phyloP scores from a whole-genome alignment of 2,888 invertebrate genomes.

The Caradrina clavipalpis region DNA sequence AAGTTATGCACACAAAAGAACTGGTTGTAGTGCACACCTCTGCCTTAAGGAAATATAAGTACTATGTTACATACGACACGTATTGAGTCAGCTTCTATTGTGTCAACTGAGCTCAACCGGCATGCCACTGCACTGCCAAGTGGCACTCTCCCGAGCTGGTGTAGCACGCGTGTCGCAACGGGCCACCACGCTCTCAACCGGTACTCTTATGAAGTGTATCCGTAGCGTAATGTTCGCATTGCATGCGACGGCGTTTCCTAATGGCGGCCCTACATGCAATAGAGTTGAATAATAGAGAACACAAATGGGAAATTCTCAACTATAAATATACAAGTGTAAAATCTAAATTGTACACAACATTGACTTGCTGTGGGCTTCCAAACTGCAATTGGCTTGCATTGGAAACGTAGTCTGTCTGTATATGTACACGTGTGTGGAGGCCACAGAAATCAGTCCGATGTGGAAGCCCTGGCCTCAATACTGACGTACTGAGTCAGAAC shows the following conservation, averaged over 20 bases:
- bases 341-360: background rate
- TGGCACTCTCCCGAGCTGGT: conserved; percentile 15
- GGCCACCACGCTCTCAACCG: conserved; percentile 18
- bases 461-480: conserved; percentile 46
- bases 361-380: background rate
- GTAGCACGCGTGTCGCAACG: conserved; percentile 1
- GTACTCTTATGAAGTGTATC: conserved; percentile 31
- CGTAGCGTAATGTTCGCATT: conserved; percentile 1
- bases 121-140: conserved; percentile 29
- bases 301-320: background rate
- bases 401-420: background rate
- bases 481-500: conserved; percentile 24
- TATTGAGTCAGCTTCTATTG: conserved; percentile 3
- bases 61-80: background rate
- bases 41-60: background rate
- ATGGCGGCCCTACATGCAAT: conserved; percentile 9
- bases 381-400: conserved; percentile 1
- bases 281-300: no score
- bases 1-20: background rate
- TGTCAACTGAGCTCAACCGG: background rate
- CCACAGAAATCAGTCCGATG: conserved; percentile 18
- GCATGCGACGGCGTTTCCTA: background rate
- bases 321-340: background rate
- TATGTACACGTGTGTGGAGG: background rate
- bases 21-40: background rate